Conservation (phyloP, 2,888 invertebrate genomes). For the Euplagia quadripunctaria region DNA sequence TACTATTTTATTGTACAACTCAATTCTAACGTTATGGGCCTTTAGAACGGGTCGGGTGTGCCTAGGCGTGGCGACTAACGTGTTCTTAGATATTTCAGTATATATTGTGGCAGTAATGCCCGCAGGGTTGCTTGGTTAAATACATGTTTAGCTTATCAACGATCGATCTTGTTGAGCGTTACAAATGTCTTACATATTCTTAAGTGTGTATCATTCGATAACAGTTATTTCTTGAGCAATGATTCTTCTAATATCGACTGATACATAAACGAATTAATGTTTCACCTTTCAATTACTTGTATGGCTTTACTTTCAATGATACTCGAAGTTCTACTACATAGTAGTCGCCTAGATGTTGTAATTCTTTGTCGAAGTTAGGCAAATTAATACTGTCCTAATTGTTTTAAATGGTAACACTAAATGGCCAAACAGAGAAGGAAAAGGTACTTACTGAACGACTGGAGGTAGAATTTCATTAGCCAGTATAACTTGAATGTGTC, state of each 20-base stretch:
- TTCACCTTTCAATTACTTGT: background rate
- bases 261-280: background rate
- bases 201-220: slow-evolving; percentile 19
- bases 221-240: slow-evolving; percentile 21
- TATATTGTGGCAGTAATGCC: slow-evolving; percentile 24
- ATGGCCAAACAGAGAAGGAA: no score
- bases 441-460: no score
- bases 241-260: slow-evolving; percentile 14
- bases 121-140: slow-evolving; percentile 36
- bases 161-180: slow-evolving; percentile 25
- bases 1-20: slow-evolving; percentile 20
- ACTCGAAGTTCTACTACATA: background rate
- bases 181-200: slow-evolving; percentile 19
- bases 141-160: slow-evolving; percentile 32
- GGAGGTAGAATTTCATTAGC: no score
- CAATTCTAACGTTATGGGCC: slow-evolving; percentile 16
- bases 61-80: slow-evolving; percentile 19
- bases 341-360: background rate
- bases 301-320: background rate
- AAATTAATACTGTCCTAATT: no score
- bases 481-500: no score
- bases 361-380: background rate
- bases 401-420: no score
- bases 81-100: slow-evolving; percentile 10
- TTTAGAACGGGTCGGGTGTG: slow-evolving; percentile 20